Evolutionary conservation across 2,113 vertebrate genomes (phyloP), one percentile per base, ranked within the genome.

Genomic region (Hippocampus barbouri): DNA sequence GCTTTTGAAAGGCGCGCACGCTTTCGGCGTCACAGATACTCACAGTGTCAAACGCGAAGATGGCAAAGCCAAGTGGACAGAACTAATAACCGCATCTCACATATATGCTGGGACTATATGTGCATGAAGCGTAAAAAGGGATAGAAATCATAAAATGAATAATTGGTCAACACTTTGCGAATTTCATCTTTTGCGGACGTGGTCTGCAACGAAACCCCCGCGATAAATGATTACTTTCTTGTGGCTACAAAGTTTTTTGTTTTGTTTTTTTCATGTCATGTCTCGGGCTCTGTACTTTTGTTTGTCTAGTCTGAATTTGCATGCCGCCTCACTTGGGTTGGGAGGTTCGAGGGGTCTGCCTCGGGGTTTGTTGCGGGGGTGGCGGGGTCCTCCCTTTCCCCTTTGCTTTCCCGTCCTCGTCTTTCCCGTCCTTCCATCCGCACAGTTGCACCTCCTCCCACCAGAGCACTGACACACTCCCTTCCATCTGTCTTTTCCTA

Each of bases 401-500:
- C 86, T 91, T 82, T 90, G 91, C 91, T 82, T 80, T 70, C 85
- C 91, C 92, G 88, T 93, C 93, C 91, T 93, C 81, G 75, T 91
- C 57, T 86, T 87, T 92, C 92, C 82, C 83, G 70, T 70, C 66
- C 43, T 66, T 81, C 79, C 90, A 88, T 88, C 79, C 88, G 87
- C 90, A 92, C 91, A 90, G 80, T 83, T 27, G 80, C 90, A 91
- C 91, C 84, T 91, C 90, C 92, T 92, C 91, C 89, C 92, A 86
- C 89, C 92, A 87, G 92, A 93, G 92, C 91, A 93, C 94, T 99
- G 95, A 98, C 92, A 96, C 93, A 86, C 93, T 89, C 95, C 95
- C 94, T 95, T 94, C 95, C 95, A 90, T 96, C 92, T 97, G 95
- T 98, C 93, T 97, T 96, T 97, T 96, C 95, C 95, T 94, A 93